Evolutionary conservation across 2,888 invertebrate species (phyloP).

Genomic region (Abrostola triplasia): DNA sequence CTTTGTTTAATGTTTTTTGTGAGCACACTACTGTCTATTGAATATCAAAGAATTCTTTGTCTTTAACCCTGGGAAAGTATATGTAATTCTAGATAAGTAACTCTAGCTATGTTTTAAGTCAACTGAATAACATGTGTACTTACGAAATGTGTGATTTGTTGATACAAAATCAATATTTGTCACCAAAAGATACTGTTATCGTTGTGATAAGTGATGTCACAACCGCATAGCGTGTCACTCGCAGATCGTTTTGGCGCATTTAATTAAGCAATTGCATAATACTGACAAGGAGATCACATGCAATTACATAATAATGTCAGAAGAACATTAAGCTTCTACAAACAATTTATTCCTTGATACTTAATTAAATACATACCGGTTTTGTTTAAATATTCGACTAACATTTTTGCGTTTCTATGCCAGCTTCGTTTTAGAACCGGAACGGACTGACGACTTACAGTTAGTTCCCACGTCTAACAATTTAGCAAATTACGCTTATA

Average conservation of each 20-base stretch:
- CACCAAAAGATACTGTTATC: constrained; percentile 41
- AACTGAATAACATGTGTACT: constrained; percentile 48
- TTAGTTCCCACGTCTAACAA: constrained; percentile 14
- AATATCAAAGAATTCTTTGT: constrained; percentile 68
- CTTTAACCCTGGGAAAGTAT: constrained; percentile 66
- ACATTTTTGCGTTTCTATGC: not conserved
- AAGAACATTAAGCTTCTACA: constrained; percentile 16
- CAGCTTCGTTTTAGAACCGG: not conserved
- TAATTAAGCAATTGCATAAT: constrained; percentile 42
- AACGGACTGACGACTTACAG: not conserved
- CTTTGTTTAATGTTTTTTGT: constrained; percentile 59
- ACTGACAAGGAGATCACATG: constrained; percentile 13
- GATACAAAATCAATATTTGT: constrained; percentile 51
- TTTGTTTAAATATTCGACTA: not conserved
- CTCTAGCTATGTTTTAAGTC: constrained; percentile 46
- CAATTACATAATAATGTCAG: constrained; percentile 7
- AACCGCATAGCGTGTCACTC: constrained; percentile 13
- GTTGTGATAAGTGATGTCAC: constrained; percentile 32
- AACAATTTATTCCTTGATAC: constrained; percentile 18
- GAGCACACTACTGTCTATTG: constrained; percentile 47
- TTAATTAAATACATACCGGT: constrained; percentile 4
- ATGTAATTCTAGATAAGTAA: constrained; percentile 58
- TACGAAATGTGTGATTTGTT: constrained; percentile 53
- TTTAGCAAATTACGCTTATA: constrained; percentile 15
- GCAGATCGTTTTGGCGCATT: constrained; percentile 33